These are phyloP conservation scores for Epirrita christyi DNA, from an alignment of 2,888 invertebrate species.

Conservation along the genomic window DNA sequence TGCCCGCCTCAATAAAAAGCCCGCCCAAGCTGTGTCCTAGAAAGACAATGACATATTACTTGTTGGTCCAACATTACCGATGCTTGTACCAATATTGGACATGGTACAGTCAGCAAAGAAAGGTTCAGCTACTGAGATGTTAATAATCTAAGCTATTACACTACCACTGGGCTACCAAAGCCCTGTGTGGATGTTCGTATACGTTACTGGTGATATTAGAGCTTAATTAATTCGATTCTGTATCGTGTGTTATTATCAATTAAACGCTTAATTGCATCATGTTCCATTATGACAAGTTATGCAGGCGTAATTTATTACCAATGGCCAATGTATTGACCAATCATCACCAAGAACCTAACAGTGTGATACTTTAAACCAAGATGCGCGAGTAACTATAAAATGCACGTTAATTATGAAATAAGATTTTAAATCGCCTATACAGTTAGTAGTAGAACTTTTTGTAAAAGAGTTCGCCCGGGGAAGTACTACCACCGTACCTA, in stretches of 20 bases:
- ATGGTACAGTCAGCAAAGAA: neutral
- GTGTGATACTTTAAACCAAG: no score
- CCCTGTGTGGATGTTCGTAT: neutral
- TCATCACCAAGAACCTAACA: no score
- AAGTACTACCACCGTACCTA: no score
- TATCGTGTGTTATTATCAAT: conserved; percentile 7
- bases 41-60: conserved; percentile 39
- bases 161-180: no score
- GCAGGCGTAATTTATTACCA: neutral
- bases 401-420: no score
- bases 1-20: conserved; percentile 30
- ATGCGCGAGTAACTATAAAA: no score
- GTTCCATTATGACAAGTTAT: conserved; percentile 8
- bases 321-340: no score
- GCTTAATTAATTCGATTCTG: neutral
- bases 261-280: conserved; percentile 7
- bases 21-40: conserved; percentile 32
- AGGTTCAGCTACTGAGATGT: no score
- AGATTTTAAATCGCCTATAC: no score
- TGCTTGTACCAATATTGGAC: conserved; percentile 11
- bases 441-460: no score
- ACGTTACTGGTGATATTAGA: conserved; percentile 5
- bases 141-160: no score
- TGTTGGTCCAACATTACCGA: conserved; percentile 22
- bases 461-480: no score